A percentile compares a stretch with the other conserved stretches of the same genome.
phyloP scores from a whole-genome alignment of 2,888 invertebrate species.

The Theretra japonica region DNA sequence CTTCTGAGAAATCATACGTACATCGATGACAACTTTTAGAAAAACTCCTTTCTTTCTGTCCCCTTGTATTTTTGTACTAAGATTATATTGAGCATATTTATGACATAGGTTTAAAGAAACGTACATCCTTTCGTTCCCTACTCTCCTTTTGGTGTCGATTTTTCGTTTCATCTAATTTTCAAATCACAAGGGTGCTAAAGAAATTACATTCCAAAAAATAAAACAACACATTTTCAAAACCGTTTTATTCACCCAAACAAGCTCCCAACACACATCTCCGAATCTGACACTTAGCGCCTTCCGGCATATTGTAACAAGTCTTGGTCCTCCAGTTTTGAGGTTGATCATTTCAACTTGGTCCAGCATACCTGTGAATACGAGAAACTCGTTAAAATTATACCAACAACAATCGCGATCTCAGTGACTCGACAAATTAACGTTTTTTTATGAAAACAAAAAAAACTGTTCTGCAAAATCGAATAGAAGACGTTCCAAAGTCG shows the following conservation, averaged over 20 bases:
- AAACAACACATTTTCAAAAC: background rate
- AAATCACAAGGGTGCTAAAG: background rate
- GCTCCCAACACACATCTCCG: background rate
- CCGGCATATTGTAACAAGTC: background rate
- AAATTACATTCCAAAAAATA: background rate
- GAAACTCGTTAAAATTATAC: background rate
- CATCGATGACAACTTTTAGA: too few relatives aligned
- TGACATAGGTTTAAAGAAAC: too few relatives aligned
- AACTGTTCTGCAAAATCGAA: background rate
- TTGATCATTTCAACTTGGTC: slow-evolving; percentile 15
- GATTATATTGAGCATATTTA: too few relatives aligned
- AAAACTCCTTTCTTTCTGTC: too few relatives aligned
- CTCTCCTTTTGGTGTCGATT: too few relatives aligned
- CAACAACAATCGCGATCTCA: background rate
- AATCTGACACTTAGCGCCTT: background rate
- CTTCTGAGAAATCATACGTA: too few relatives aligned
- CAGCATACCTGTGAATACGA: slow-evolving; percentile 8
- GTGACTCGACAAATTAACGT: background rate
- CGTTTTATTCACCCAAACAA: slow-evolving; percentile 1
- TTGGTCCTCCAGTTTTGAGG: background rate
- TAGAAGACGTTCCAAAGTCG: background rate
- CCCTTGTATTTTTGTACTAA: too few relatives aligned
- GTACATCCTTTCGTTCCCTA: too few relatives aligned
- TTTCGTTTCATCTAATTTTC: background rate
- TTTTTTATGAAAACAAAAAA: background rate